Conservation (phyloP, 2,797 vertebrate genomes). For the Naso thynnoides region DNA sequence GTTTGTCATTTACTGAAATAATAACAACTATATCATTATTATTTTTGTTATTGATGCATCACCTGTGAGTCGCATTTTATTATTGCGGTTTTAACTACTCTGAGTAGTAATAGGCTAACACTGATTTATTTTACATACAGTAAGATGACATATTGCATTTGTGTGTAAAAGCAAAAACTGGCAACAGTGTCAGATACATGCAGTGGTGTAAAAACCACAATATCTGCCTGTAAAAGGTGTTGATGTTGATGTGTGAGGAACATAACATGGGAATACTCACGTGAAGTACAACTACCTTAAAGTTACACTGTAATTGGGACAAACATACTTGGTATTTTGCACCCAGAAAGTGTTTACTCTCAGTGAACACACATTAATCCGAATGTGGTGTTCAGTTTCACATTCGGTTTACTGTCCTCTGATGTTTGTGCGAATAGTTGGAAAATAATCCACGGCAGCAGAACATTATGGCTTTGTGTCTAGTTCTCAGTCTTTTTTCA, state of each 20-base stretch:
- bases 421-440: conserved; percentile 19
- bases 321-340: not conserved
- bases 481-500: not conserved
- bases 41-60: not conserved
- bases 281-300: not conserved
- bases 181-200: not conserved
- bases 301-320: not conserved
- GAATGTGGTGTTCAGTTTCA: not conserved
- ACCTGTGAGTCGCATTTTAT: not conserved
- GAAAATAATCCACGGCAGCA: conserved; percentile 13
- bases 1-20: not conserved
- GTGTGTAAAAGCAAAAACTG: not conserved
- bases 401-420: not conserved
- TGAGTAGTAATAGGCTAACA: not conserved
- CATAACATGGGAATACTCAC: not conserved
- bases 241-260: not conserved
- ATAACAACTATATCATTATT: not conserved
- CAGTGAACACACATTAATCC: conserved; percentile 2
- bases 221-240: not conserved
- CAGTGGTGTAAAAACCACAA: not conserved
- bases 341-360: not conserved
- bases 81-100: not conserved
- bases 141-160: not conserved
- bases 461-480: conserved; percentile 24
- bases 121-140: not conserved